These are phyloP conservation scores for Philaethria dido DNA, from an alignment of 2,888 invertebrate genomes.

Conservation along the genomic window DNA sequence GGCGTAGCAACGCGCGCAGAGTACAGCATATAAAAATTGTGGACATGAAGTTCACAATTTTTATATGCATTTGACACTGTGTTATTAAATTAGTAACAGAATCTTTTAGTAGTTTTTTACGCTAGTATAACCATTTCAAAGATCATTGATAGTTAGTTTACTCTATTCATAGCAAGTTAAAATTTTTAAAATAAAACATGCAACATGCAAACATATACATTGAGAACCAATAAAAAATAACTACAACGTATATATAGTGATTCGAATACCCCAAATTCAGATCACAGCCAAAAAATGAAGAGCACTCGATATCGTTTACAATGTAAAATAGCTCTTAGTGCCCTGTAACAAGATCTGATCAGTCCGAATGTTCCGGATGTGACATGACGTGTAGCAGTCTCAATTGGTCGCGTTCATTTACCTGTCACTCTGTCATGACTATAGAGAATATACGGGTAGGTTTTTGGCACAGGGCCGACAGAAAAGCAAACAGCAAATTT, in stretches of 20 bases:
- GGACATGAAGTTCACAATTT: no score
- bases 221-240: conserved; percentile 8
- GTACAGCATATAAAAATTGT: no score
- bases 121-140: background rate
- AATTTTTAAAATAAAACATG: background rate
- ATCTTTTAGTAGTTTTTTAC: background rate
- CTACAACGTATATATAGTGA: conserved; percentile 4
- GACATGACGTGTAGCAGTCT: conserved; percentile 51
- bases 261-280: conserved; percentile 22
- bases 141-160: background rate
- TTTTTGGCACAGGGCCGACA: conserved; percentile 19
- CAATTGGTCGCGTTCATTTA: conserved; percentile 53
- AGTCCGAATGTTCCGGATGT: conserved; percentile 33
- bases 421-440: conserved; percentile 51
- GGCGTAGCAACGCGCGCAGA: no score
- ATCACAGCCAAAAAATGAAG: conserved; percentile 28
- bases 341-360: conserved; percentile 28
- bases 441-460: conserved; percentile 37
- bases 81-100: background rate
- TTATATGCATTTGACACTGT: background rate
- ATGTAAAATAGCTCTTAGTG: conserved; percentile 28
- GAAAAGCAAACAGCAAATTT: background rate
- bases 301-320: conserved; percentile 20
- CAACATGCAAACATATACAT: background rate
- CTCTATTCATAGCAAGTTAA: background rate